These are phyloP conservation scores for Griposia aprilina DNA, from an alignment of 2,888 invertebrate species.

Conservation along the genomic window DNA sequence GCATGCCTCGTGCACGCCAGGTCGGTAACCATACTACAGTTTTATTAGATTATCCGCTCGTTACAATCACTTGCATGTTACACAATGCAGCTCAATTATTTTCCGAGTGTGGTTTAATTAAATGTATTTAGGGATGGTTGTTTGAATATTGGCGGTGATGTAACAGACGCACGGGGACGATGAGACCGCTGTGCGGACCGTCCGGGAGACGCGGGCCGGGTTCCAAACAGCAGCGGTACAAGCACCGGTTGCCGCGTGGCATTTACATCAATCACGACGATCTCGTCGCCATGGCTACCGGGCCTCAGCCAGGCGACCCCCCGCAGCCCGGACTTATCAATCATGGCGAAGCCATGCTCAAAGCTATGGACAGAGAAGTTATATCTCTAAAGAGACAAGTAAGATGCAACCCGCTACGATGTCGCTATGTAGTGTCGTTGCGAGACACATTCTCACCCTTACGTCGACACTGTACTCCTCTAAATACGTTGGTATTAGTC, in stretches of 20 bases:
- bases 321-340: constrained; percentile 88
- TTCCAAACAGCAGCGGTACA: constrained; percentile 90
- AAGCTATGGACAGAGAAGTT: constrained; percentile 98
- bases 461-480: constrained; percentile 71
- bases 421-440: constrained; percentile 81
- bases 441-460: constrained; percentile 84
- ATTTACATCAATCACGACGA: constrained; percentile 99
- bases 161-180: constrained; percentile 94
- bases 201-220: constrained; percentile 90
- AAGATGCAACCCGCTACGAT: constrained; percentile 90
- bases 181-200: constrained; percentile 95
- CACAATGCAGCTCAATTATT: constrained; percentile 65
- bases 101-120: constrained; percentile 72
- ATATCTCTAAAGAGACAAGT: constrained; percentile 98
- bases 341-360: constrained; percentile 96
- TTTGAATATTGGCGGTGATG: constrained; percentile 85
- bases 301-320: constrained; percentile 91
- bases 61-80: constrained; percentile 75
- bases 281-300: constrained; percentile 97
- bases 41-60: constrained; percentile 67
- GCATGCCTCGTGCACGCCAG: constrained; percentile 91
- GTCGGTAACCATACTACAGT: constrained; percentile 83
- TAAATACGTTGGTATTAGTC: constrained; percentile 53
- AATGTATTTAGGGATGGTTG: constrained; percentile 71
- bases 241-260: constrained; percentile 98